These are phyloP conservation scores for Clitarchus hookeri DNA, from an alignment of 2,888 invertebrate species.

Conservation along the genomic window DNA sequence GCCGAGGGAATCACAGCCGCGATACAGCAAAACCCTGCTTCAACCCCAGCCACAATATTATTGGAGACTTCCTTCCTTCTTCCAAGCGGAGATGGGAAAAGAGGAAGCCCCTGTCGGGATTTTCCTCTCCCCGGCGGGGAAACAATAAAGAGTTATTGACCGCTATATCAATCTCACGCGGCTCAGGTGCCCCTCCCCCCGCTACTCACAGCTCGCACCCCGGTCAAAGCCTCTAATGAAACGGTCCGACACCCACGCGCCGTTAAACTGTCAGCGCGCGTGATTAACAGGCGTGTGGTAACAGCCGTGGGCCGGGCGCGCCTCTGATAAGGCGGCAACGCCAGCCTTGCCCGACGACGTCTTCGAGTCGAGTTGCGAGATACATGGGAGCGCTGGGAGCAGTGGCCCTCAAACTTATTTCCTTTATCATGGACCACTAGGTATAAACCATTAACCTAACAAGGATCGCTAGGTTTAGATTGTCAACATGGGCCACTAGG, in stretches of 20 bases:
- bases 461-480: too few species aligned
- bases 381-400: too few species aligned
- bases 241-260: not conserved
- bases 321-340: not conserved
- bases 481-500: too few species aligned
- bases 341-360: too few species aligned
- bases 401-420: too few species aligned
- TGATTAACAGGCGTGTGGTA: not conserved
- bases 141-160: conserved; percentile 14
- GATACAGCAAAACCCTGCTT: not conserved
- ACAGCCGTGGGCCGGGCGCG: too few species aligned
- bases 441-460: too few species aligned
- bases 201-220: not conserved
- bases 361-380: too few species aligned
- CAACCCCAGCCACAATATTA: not conserved
- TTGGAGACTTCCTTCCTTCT: not conserved
- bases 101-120: not conserved
- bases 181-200: not conserved
- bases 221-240: not conserved
- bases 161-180: not conserved
- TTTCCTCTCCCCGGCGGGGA: not conserved
- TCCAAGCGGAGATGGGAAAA: not conserved
- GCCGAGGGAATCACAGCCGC: conserved; percentile 24
- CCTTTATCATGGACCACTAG: too few species aligned
- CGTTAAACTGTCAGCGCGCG: not conserved